Evolutionary conservation across 2,113 vertebrate genomes (phyloP).

Genomic region (Heliornis fulica): DNA sequence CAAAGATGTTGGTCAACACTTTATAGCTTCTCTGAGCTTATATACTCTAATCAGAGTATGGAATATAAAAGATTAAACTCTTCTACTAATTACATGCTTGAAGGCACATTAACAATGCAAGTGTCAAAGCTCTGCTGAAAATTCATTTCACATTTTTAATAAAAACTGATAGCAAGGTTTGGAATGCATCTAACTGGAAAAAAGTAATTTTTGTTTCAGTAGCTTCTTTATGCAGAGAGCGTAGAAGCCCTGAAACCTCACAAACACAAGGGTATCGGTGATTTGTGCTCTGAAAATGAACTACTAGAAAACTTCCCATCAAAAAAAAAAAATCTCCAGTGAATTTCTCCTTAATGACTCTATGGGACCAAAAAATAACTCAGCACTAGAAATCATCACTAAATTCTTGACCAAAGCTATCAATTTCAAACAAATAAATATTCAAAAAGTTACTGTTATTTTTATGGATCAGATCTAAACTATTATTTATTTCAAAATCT

Average conservation of each 20-base stretch:
- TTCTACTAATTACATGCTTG: conserved; percentile 84
- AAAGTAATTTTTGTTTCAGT: conserved; percentile 72
- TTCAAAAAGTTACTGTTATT: neutral
- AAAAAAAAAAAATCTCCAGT: neutral
- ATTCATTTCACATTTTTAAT: conserved; percentile 81
- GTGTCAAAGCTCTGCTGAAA: conserved; percentile 78
- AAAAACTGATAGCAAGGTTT: conserved; percentile 75
- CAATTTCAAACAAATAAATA: neutral
- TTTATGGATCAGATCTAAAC: neutral
- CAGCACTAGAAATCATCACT: neutral
- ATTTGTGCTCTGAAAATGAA: conserved; percentile 37
- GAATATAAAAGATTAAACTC: conserved; percentile 84
- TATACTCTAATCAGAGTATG: conserved; percentile 78
- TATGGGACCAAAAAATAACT: neutral
- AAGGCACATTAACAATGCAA: conserved; percentile 84
- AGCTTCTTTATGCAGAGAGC: conserved; percentile 40
- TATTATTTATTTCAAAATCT: neutral
- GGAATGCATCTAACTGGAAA: conserved; percentile 76
- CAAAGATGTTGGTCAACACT: conserved; percentile 78
- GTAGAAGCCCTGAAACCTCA: conserved; percentile 24
- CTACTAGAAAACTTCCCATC: neutral
- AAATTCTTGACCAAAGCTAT: neutral
- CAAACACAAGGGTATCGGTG: conserved; percentile 29
- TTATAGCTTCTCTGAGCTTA: conserved; percentile 73
- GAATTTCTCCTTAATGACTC: neutral